A percentile compares a stretch with the other conserved stretches of the same genome.
phyloP scores from a whole-genome alignment of 2,797 vertebrate genomes.

The Thripadectes ignobilis region DNA sequence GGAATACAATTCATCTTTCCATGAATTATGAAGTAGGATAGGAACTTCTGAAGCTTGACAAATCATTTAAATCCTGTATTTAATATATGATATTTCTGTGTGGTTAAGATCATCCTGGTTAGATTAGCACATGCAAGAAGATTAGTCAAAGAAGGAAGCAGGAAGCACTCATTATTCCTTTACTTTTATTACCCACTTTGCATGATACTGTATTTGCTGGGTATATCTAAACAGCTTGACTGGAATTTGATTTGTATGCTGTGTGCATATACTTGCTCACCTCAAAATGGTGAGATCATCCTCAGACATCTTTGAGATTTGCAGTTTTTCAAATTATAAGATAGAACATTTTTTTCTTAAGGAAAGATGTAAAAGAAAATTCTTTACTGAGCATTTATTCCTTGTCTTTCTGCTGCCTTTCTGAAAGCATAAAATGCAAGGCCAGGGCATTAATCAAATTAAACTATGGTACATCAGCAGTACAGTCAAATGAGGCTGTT shows the following conservation, averaged over 20 bases:
- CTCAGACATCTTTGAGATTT: neutral
- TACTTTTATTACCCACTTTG: neutral
- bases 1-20: neutral
- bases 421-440: neutral
- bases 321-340: neutral
- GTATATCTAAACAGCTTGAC: neutral
- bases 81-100: neutral
- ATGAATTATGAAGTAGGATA: neutral
- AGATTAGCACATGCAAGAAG: neutral
- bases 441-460: neutral
- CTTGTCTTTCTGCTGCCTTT: neutral
- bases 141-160: neutral
- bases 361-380: neutral
- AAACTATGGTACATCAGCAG: neutral
- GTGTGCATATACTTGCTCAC: neutral
- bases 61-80: neutral
- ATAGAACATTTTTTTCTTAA: neutral
- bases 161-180: neutral
- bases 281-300: neutral
- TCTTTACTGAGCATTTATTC: neutral
- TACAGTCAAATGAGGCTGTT: neutral
- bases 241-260: neutral
- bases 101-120: neutral
- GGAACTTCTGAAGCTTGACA: neutral
- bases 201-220: fast-evolving